Evolutionary conservation across 2,113 vertebrate genomes (phyloP).

Genomic region (Nothoprocta perdicaria): DNA sequence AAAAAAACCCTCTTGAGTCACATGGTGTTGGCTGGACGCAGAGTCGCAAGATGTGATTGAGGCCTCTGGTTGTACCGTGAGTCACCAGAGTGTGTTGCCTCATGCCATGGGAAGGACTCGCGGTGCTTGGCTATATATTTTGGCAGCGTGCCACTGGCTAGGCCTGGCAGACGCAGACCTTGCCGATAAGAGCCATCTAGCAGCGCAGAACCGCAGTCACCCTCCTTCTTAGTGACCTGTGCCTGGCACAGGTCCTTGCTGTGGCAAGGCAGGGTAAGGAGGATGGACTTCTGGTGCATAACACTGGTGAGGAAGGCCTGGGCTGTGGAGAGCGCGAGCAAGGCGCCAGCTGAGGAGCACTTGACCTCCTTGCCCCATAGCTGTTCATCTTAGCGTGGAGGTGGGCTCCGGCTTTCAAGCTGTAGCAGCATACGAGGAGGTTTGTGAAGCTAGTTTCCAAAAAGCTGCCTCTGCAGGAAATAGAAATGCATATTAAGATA

Average conservation of each 20-base stretch:
- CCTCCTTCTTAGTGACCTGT: too few species aligned
- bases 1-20: neutral
- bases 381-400: rapidly evolving
- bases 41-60: rapidly evolving
- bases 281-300: rapidly evolving
- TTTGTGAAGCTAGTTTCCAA: neutral
- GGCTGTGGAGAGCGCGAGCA: neutral
- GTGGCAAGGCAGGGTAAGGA: neutral
- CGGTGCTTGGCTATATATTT: rapidly evolving
- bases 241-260: neutral
- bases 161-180: neutral
- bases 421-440: neutral
- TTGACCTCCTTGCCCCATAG: neutral
- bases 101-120: neutral
- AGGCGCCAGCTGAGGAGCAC: neutral
- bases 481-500: neutral
- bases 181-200: neutral
- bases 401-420: neutral
- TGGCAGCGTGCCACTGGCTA: rapidly evolving
- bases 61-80: neutral
- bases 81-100: neutral
- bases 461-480: neutral
- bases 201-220: neutral
- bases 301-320: neutral
- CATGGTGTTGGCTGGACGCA: rapidly evolving